These are phyloP conservation scores for Vipera latastei DNA, from an alignment of 2,797 vertebrate species.

Conservation along the genomic window DNA sequence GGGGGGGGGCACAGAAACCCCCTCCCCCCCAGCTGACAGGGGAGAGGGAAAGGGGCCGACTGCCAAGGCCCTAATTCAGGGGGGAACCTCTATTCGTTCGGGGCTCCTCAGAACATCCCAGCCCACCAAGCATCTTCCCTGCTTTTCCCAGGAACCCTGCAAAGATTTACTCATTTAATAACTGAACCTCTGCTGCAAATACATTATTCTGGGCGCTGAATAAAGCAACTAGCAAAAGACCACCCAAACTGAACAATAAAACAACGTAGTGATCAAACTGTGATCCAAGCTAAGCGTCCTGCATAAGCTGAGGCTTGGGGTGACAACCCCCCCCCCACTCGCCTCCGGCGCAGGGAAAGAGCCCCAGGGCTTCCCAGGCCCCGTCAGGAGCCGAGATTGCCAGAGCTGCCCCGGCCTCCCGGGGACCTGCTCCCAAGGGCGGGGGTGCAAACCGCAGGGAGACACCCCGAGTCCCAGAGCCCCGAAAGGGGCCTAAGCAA, in stretches of 20 bases:
- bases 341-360: background rate
- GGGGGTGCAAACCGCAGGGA: background rate
- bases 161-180: background rate
- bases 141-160: background rate
- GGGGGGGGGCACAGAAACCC: background rate
- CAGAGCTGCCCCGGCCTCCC: background rate
- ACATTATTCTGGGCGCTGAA: background rate
- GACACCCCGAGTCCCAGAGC: background rate
- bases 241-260: background rate
- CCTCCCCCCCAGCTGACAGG: background rate
- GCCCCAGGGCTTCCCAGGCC: background rate
- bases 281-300: background rate
- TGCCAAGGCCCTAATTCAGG: background rate
- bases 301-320: background rate
- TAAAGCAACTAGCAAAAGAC: background rate
- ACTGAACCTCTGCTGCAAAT: background rate
- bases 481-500: background rate
- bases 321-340: background rate
- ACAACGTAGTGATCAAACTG: background rate
- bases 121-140: constrained; percentile 3
- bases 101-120: background rate
- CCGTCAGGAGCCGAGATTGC: background rate
- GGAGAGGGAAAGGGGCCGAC: background rate
- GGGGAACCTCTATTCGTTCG: background rate
- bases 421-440: background rate